Evolutionary conservation across 1,140 invertebrate species (phyloP).

Genomic region (Eriocheir sinensis): DNA sequence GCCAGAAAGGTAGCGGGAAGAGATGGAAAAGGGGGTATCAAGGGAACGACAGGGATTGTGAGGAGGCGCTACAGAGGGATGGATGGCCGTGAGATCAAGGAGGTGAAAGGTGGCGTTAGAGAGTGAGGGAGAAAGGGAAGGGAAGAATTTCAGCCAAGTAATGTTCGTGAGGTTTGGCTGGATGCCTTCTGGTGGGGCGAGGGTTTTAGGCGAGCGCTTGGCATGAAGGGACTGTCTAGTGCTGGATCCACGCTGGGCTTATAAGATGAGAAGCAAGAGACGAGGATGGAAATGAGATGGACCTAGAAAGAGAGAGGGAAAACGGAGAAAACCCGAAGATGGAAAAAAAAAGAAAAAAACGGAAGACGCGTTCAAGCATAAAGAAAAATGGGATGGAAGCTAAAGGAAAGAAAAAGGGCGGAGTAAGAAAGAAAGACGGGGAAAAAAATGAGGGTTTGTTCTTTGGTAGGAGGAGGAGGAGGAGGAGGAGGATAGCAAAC

Average conservation of each 20-base stretch:
- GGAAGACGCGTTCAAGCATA: background rate
- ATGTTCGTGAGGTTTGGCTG: background rate
- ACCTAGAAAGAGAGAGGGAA: too few relatives aligned
- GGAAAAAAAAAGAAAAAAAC: background rate
- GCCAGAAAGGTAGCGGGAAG: background rate
- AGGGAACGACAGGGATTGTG: background rate
- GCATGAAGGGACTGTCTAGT: background rate
- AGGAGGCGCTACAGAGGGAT: background rate
- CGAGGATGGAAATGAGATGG: background rate
- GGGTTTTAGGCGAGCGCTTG: background rate
- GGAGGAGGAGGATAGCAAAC: too few relatives aligned
- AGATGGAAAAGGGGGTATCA: constrained; percentile 2
- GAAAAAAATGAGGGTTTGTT: too few relatives aligned
- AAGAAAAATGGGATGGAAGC: background rate
- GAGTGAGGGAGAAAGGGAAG: background rate
- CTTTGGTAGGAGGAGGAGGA: too few relatives aligned
- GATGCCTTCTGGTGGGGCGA: background rate
- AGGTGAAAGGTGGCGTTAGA: background rate
- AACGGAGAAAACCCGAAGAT: background rate
- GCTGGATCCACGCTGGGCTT: background rate
- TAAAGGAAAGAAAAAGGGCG: too few relatives aligned
- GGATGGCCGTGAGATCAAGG: background rate
- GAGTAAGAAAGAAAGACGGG: too few relatives aligned
- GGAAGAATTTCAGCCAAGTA: background rate
- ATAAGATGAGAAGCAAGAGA: background rate